Base-by-base conservation (phyloP, 1,140 invertebrate species). In the Habropoda laboriosa region DNA sequence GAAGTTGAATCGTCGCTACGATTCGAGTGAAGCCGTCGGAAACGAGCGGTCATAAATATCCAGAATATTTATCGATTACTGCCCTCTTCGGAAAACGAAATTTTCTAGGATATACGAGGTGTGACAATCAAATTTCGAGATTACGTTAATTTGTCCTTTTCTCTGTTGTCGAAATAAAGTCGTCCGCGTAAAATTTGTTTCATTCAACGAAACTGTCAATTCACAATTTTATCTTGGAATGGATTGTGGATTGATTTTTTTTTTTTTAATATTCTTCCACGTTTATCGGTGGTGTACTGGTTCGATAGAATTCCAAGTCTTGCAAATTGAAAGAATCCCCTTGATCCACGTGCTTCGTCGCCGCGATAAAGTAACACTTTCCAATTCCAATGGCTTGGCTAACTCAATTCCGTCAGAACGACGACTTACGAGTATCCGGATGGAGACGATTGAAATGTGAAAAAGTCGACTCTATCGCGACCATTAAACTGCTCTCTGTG, bases 301-400 rank as follows among this genome's bases (percentile, higher is more conserved):
- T 32, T 3, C 27, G 12, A 18, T 16, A n/a, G 18, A 24, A 45
- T 12, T 21, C 12, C 55, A 5, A 47, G n/a, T 5, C 10, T 3
- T 24, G n/a, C 38, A 16, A 58, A 45, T 58, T 12, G 40, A 63
- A 47, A 60, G 55, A 60, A 38, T 38, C 27, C 21, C 18, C 40
- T 10, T 4, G 70, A 60, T 35, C 70, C 55, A n/a, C 24, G 30
- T 8, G 55, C 55, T 32, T 60, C 13, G 16, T 35, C 16, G 27
- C 4, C 35, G 4, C 42, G 57, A 73, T 73, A 63, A 63, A 73
- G 32, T 73, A 38, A 73, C 42, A 73, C 42, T 63, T 61, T 27
- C n/a, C 71, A 32, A 49, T 38, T 18, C n/a, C 32, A 63, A 63
- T 63, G 42, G 42, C 32, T n/a, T 42, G 57, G n/a, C n/a, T 53